Percentiles rank a stretch among this genome's conserved stretches.
These are phyloP conservation scores for Drosophila ezoana DNA, from an alignment of 2,888 invertebrate genomes.

Conservation along the genomic window DNA sequence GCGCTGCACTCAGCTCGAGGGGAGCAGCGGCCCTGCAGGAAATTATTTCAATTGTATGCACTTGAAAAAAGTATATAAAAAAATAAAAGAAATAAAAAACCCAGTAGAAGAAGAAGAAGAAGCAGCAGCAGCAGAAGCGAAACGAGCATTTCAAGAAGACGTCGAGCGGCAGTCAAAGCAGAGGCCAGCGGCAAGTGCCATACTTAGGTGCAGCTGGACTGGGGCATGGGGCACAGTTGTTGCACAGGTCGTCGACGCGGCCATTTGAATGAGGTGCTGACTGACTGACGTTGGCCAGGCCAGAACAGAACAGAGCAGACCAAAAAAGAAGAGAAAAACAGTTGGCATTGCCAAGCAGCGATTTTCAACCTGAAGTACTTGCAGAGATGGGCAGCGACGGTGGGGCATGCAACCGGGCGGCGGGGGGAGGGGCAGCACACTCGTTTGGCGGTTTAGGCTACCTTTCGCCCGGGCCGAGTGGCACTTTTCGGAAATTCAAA, in stretches of 20 bases:
- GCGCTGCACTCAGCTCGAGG: constrained; percentile 59
- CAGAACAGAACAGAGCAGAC: constrained; percentile 33
- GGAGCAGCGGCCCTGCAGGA: constrained; percentile 43
- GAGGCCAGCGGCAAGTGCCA: constrained; percentile 69
- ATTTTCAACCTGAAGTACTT: constrained; percentile 70
- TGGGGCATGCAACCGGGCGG: not conserved
- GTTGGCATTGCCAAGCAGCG: constrained; percentile 66
- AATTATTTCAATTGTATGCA: constrained; percentile 83
- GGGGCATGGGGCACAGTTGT: constrained; percentile 12
- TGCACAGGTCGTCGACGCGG: constrained; percentile 58
- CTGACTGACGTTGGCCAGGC: constrained; percentile 67
- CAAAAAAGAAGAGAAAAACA: constrained; percentile 34
- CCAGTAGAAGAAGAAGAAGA: not conserved
- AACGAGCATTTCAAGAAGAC: constrained; percentile 76
- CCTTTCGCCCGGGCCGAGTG: constrained; percentile 72
- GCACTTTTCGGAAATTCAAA: constrained; percentile 85
- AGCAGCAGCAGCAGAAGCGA: constrained; percentile 40
- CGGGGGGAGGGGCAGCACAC: constrained; percentile 12
- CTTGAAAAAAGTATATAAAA: constrained; percentile 53
- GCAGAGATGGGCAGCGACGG: not conserved
- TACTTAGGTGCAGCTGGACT: constrained; percentile 62
- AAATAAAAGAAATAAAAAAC: constrained; percentile 5
- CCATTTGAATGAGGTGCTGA: constrained; percentile 81
- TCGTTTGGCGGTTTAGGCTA: constrained; percentile 59
- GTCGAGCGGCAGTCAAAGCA: constrained; percentile 66